Evolutionary conservation across 2,113 vertebrate genomes (phyloP).

Genomic region (Triplophysa dalaica): DNA sequence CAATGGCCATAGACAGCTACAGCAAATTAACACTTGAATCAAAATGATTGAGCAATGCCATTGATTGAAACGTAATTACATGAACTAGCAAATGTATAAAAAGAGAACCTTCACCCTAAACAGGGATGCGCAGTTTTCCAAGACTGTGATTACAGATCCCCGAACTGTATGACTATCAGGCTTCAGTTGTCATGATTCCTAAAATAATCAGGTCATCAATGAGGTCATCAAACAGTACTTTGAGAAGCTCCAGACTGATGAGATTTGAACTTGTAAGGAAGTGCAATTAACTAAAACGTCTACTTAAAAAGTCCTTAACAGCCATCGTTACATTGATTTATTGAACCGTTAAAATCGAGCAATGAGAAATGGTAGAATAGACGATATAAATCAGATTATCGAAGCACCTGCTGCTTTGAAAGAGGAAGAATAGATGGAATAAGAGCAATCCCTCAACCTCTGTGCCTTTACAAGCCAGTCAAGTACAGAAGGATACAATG

Average conservation of each 20-base stretch:
- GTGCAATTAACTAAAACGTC: slow-evolving; percentile 10
- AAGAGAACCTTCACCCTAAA: slow-evolving; percentile 10
- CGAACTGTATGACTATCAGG: slow-evolving; percentile 3
- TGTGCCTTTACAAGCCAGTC: neutral
- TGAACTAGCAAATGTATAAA: slow-evolving; percentile 44
- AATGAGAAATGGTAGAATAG: neutral
- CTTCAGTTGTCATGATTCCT: slow-evolving; percentile 16
- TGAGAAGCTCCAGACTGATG: slow-evolving; percentile 1
- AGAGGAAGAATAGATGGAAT: neutral
- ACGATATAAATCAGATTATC: neutral
- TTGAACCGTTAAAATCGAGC: slow-evolving; percentile 6
- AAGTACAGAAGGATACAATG: neutral
- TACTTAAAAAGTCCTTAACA: slow-evolving; percentile 24
- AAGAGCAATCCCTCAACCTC: slow-evolving; percentile 19
- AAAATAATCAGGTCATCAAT: slow-evolving; percentile 25
- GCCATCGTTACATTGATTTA: slow-evolving; percentile 30
- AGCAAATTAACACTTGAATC: slow-evolving; percentile 12
- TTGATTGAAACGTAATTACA: slow-evolving; percentile 49
- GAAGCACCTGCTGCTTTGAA: slow-evolving; percentile 8
- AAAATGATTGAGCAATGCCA: slow-evolving; percentile 28
- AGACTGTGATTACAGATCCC: slow-evolving; percentile 3
- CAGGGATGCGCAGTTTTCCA: neutral
- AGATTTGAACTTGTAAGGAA: slow-evolving; percentile 7
- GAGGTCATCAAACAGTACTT: slow-evolving; percentile 12
- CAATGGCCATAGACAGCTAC: neutral